phyloP scores from a whole-genome alignment of 2,797 vertebrate genomes.

The Falco naumanni region DNA sequence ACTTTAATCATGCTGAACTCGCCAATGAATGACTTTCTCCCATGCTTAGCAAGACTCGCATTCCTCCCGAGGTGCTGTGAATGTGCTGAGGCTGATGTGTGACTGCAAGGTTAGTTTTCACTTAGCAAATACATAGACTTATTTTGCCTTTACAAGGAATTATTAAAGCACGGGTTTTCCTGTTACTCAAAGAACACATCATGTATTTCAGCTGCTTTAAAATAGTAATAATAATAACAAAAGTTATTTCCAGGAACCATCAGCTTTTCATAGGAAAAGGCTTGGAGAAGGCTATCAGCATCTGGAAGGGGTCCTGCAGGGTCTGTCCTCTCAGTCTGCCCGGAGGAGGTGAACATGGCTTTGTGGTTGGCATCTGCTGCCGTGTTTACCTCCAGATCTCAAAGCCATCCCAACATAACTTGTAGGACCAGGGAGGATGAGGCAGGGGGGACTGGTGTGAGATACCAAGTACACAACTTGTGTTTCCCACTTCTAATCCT shows the following conservation, averaged over 20 bases:
- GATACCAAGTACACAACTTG: background rate
- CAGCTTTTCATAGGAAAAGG: background rate
- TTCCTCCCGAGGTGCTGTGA: background rate
- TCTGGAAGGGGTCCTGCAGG: background rate
- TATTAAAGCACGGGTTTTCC: background rate
- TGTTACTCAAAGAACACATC: fast-evolving
- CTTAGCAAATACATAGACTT: background rate
- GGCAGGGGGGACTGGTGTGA: background rate
- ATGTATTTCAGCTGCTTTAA: background rate
- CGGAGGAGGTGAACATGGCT: fast-evolving
- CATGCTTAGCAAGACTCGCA: slow-evolving; percentile 17
- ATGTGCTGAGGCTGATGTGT: background rate
- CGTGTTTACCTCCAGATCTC: background rate
- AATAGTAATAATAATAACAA: background rate
- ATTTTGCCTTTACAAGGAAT: background rate
- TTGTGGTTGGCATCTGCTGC: background rate
- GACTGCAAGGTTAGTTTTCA: background rate
- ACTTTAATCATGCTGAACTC: slow-evolving; percentile 11
- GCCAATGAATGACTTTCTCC: slow-evolving; percentile 18
- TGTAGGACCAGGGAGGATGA: background rate
- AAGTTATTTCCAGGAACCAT: background rate
- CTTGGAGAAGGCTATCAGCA: background rate
- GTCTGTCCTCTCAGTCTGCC: background rate
- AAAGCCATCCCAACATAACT: background rate
- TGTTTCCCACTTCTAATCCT: background rate